Conservation (phyloP, 1,140 invertebrate genomes). For the Scaptodrosophila lebanonensis region DNA sequence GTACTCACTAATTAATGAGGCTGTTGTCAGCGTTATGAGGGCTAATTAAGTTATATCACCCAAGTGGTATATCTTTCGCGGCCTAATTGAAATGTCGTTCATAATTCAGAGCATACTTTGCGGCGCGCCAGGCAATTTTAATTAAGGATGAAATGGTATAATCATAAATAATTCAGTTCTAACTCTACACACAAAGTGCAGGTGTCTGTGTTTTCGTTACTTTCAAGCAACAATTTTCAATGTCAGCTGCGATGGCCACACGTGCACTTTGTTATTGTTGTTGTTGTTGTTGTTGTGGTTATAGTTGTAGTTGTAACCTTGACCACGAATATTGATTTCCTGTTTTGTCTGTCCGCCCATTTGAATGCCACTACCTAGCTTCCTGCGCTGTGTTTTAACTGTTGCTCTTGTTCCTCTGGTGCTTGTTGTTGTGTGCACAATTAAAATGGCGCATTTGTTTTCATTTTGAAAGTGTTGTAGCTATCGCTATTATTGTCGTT, state of each 20-base stretch:
- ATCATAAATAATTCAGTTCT: too few relatives aligned
- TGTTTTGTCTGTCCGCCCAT: conserved; percentile 24
- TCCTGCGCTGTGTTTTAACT: conserved; percentile 48
- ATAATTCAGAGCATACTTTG: conserved; percentile 58
- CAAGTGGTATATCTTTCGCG: background rate
- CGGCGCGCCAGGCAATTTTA: conserved; percentile 45
- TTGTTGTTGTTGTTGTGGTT: conserved; percentile 18
- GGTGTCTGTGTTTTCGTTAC: conserved; percentile 64
- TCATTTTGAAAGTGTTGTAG: conserved; percentile 18
- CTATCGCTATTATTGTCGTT: conserved; percentile 5
- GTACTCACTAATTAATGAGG: too few relatives aligned
- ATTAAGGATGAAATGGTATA: conserved; percentile 24
- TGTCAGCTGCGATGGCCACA: conserved; percentile 55
- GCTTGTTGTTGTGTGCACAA: conserved; percentile 22
- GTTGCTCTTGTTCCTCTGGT: background rate
- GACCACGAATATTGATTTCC: conserved; percentile 77
- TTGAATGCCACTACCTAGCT: conserved; percentile 52
- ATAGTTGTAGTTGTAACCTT: conserved; percentile 53
- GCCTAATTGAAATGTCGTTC: conserved; percentile 19
- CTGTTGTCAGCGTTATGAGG: too few relatives aligned
- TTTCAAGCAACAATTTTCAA: conserved; percentile 22
- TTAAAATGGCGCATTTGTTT: conserved; percentile 28
- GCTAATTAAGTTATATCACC: conserved; percentile 2
- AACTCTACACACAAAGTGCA: too few relatives aligned
- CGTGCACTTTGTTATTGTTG: conserved; percentile 1